Evolutionary conservation across 30 jellyfish, hydroid and myxozoan species (phyloP).

Genomic region (Hydra vulgaris): DNA sequence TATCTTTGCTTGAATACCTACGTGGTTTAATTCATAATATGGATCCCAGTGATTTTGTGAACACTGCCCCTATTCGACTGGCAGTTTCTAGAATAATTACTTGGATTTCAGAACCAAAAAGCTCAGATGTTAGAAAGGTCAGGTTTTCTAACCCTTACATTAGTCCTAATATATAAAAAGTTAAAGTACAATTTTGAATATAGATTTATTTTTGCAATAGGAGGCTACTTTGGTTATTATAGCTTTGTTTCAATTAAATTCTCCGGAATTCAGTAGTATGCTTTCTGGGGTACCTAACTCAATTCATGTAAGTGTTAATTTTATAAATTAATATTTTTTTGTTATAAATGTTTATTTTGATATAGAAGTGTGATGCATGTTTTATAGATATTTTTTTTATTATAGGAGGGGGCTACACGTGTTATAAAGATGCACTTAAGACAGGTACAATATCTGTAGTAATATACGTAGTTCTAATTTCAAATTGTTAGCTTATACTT

Average conservation of each 20-base stretch:
- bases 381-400: not conserved
- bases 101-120: constrained; percentile 95
- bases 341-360: not conserved
- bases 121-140: constrained; percentile 91
- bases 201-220: constrained; percentile 22
- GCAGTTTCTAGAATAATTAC: constrained; percentile 85
- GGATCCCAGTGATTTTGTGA: constrained; percentile 88
- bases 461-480: too few relatives aligned
- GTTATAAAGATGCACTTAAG: constrained; percentile 24
- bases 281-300: constrained; percentile 80
- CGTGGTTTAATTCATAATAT: constrained; percentile 60
- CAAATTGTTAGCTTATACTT: too few relatives aligned
- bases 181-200: too few relatives aligned
- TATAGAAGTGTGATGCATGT: too few relatives aligned
- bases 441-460: constrained; percentile 10
- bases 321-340: not conserved
- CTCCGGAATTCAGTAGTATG: constrained; percentile 85
- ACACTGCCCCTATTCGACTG: constrained; percentile 67
- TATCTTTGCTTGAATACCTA: constrained; percentile 37
- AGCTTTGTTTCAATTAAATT: constrained; percentile 75
- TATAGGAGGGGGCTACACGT: constrained; percentile 39
- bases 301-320: constrained; percentile 44
- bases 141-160: not conserved
- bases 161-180: not conserved
- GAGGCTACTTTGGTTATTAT: constrained; percentile 89